Percentiles rank a stretch among this genome's conserved stretches.
Conservation (phyloP, 2,888 invertebrate genomes). For the Pyrochroa serraticornis region DNA sequence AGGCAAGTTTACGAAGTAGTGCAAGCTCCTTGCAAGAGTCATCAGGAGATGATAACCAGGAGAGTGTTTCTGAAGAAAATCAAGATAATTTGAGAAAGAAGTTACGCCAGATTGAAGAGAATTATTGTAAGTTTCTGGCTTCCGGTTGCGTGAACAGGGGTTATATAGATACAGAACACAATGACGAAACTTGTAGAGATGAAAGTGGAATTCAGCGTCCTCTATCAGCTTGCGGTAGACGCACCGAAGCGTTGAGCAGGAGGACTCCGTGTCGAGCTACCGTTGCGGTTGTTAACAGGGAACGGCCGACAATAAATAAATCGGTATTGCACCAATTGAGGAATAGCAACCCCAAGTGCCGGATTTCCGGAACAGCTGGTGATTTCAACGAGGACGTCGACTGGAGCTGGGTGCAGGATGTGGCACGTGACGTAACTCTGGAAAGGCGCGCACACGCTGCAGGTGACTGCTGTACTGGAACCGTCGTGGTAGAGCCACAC, state of each 20-base stretch:
- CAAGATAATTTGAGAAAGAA: slow-evolving; percentile 38
- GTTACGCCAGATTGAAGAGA: slow-evolving; percentile 46
- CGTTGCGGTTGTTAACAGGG: slow-evolving; percentile 38
- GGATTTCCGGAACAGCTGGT: slow-evolving; percentile 44
- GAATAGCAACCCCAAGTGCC: slow-evolving; percentile 36
- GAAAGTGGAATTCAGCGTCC: slow-evolving; percentile 13
- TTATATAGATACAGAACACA: slow-evolving; percentile 40
- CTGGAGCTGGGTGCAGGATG: slow-evolving; percentile 53
- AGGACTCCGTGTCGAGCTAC: slow-evolving; percentile 37
- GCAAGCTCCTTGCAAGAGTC: slow-evolving; percentile 26
- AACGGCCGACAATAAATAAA: slow-evolving; percentile 27
- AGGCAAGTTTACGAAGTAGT: slow-evolving; percentile 26
- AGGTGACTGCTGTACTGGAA: slow-evolving; percentile 50
- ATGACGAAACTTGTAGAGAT: slow-evolving; percentile 6
- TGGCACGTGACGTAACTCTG: slow-evolving; percentile 38
- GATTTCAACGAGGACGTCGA: slow-evolving; percentile 50
- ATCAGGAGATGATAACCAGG: slow-evolving; percentile 10
- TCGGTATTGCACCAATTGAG: slow-evolving; percentile 14
- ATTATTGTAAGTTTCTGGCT: slow-evolving; percentile 45
- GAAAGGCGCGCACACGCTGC: slow-evolving; percentile 49
- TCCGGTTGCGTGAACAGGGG: slow-evolving; percentile 44
- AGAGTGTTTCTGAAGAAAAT: slow-evolving; percentile 14
- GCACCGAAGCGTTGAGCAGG: slow-evolving; percentile 35
- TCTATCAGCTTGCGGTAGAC: slow-evolving; percentile 36
- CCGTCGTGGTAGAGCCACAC: slow-evolving; percentile 46